These are phyloP conservation scores for Strigamia maritima DNA, from an alignment of 2,888 invertebrate genomes.

Conservation along the genomic window DNA sequence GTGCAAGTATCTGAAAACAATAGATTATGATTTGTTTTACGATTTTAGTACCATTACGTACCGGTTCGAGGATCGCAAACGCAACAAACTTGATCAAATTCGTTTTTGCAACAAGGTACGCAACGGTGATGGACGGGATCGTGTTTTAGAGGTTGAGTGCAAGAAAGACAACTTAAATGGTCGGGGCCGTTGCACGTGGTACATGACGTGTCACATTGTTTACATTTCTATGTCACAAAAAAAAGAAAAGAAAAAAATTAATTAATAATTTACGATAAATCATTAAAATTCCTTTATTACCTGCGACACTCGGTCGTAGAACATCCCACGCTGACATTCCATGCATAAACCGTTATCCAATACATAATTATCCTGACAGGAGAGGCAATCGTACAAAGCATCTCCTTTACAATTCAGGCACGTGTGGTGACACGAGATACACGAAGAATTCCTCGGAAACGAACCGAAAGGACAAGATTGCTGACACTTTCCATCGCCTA, in stretches of 20 bases:
- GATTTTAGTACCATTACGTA: not conserved
- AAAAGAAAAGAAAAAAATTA: not conserved
- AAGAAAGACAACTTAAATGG: slow-evolving; percentile 41
- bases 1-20: not conserved
- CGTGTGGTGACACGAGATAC: slow-evolving; percentile 73
- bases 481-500: slow-evolving; percentile 46
- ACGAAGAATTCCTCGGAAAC: slow-evolving; percentile 49
- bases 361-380: slow-evolving; percentile 71
- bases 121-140: slow-evolving; percentile 42
- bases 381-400: slow-evolving; percentile 60
- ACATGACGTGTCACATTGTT: slow-evolving; percentile 39
- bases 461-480: slow-evolving; percentile 43
- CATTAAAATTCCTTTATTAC: not conserved
- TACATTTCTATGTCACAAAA: slow-evolving; percentile 39
- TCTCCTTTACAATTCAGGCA: slow-evolving; percentile 71
- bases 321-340: slow-evolving; percentile 35
- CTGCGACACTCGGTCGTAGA: slow-evolving; percentile 31
- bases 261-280: not conserved
- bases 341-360: slow-evolving; percentile 53
- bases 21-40: not conserved
- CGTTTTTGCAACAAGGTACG: slow-evolving; percentile 40
- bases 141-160: slow-evolving; percentile 39
- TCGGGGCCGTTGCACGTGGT: slow-evolving; percentile 42
- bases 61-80: slow-evolving; percentile 41
- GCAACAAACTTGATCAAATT: slow-evolving; percentile 38